Conservation (phyloP, 2,113 vertebrate genomes). For the Phalacrocorax brasilianus region DNA sequence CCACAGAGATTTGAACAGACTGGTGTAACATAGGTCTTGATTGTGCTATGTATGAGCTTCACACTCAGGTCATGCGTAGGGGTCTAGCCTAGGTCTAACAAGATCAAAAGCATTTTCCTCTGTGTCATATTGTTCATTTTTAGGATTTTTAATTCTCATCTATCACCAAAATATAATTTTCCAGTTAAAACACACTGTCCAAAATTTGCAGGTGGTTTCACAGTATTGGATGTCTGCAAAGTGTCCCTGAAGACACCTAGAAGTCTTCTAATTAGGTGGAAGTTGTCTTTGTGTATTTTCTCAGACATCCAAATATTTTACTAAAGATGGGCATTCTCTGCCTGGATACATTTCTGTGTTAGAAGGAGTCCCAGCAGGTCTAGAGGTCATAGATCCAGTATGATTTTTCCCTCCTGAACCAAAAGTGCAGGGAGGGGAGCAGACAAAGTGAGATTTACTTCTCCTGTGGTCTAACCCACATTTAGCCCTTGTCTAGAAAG, state of each 20-base stretch:
- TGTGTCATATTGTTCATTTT: background rate
- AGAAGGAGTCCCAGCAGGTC: background rate
- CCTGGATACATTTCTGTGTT: background rate
- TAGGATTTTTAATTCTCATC: background rate
- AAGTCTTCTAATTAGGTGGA: background rate
- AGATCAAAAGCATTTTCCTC: background rate
- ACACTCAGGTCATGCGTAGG: background rate
- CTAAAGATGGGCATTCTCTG: background rate
- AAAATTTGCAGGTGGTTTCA: background rate
- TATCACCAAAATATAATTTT: background rate
- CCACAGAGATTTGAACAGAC: background rate
- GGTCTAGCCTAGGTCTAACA: background rate
- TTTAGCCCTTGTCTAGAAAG: background rate
- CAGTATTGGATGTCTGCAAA: background rate
- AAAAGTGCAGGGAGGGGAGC: background rate
- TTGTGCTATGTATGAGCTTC: background rate
- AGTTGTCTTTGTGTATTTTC: background rate
- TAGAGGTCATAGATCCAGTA: background rate
- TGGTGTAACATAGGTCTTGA: background rate
- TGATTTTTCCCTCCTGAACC: background rate
- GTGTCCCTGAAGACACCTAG: background rate
- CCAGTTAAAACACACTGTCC: background rate
- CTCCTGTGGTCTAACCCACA: background rate
- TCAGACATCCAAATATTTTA: background rate
- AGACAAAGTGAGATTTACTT: background rate